These are phyloP conservation scores for Dromiciops gliroides DNA, from an alignment of 2,113 vertebrate species.

Conservation along the genomic window DNA sequence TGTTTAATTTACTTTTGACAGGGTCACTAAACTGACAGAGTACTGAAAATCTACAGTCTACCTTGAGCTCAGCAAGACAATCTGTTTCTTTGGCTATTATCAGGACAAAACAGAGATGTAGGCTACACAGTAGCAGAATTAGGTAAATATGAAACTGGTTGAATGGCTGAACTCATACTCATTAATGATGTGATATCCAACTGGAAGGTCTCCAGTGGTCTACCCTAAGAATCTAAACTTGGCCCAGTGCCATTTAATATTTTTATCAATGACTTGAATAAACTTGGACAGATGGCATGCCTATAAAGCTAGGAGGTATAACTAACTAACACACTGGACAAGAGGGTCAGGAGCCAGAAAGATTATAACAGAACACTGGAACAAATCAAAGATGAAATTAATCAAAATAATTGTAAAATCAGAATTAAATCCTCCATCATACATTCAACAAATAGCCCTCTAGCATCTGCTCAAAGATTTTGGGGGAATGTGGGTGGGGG, in stretches of 20 bases:
- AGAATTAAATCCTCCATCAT: neutral
- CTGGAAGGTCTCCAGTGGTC: neutral
- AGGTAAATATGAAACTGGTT: neutral
- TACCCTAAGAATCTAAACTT: too few relatives aligned
- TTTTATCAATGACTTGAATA: neutral
- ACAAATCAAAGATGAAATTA: neutral
- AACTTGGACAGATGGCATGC: neutral
- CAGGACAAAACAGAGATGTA: neutral
- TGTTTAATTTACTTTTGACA: neutral
- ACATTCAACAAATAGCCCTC: neutral
- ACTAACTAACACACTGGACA: neutral
- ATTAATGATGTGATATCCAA: neutral
- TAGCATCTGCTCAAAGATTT: neutral
- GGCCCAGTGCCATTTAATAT: neutral
- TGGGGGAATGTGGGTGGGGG: too few relatives aligned
- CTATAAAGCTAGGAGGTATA: neutral
- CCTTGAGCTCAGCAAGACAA: neutral
- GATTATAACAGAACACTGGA: neutral
- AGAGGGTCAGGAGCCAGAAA: neutral
- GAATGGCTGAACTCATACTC: neutral
- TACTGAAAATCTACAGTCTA: neutral
- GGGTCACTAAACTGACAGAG: neutral
- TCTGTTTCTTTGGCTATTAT: neutral
- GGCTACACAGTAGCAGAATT: neutral
- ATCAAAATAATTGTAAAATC: neutral